Percentiles rank a stretch among this genome's conserved stretches.
Conservation (phyloP, 2,797 vertebrate genomes). For the Ptychobarbus kaznakovi region DNA sequence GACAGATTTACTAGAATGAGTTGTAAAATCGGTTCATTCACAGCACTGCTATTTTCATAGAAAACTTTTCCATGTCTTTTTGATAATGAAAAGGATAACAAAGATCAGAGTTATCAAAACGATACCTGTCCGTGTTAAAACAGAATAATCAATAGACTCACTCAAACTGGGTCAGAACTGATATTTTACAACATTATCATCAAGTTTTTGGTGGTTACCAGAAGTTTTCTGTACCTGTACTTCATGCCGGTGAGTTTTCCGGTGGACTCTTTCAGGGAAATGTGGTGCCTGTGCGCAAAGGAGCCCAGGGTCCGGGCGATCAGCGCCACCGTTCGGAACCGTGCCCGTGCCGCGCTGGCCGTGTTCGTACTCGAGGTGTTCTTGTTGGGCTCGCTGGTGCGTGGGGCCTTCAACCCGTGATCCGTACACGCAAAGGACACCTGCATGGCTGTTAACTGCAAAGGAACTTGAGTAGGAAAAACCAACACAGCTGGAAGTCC, state of each 20-base stretch:
- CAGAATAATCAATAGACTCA: not conserved
- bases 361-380: slow-evolving; percentile 88
- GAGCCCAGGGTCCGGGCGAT: slow-evolving; percentile 96
- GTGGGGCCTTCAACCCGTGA: slow-evolving; percentile 91
- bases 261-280: slow-evolving; percentile 97
- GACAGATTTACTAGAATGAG: not conserved
- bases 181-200: not conserved
- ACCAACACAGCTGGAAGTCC: slow-evolving; percentile 16
- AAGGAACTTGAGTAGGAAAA: slow-evolving; percentile 10
- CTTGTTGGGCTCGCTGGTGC: slow-evolving; percentile 96
- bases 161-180: not conserved
- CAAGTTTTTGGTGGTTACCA: not conserved
- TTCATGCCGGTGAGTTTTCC: slow-evolving; percentile 99
- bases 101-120: not conserved
- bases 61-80: not conserved
- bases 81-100: not conserved
- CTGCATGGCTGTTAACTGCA: slow-evolving; percentile 85
- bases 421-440: slow-evolving; percentile 98
- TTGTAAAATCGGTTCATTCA: slow-evolving; percentile 13
- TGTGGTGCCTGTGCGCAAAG: slow-evolving; percentile 95
- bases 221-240: slow-evolving; percentile 73
- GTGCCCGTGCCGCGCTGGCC: slow-evolving; percentile 84
- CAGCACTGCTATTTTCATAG: not conserved
- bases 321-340: slow-evolving; percentile 96
- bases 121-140: not conserved